phyloP scores from a whole-genome alignment of 1,140 invertebrate species.

The Leptestheria dahalacensis region DNA sequence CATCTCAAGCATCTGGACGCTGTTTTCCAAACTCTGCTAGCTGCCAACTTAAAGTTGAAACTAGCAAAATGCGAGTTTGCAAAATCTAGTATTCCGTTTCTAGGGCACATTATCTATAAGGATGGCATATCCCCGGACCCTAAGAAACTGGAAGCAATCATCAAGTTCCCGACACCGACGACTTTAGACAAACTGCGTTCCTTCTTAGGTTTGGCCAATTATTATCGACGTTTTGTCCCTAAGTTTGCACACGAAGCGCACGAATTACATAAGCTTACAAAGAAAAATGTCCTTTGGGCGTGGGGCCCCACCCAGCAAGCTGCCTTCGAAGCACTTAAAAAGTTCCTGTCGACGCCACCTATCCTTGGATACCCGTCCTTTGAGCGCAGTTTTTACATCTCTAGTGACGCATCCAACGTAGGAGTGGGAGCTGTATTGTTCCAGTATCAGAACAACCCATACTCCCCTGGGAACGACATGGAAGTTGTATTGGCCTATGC shows the following conservation, averaged over 20 bases:
- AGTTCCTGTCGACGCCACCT: too few species aligned
- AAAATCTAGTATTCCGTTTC: background rate
- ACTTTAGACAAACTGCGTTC: slow-evolving; percentile 18
- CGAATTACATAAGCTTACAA: slow-evolving; percentile 17
- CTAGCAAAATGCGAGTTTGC: background rate
- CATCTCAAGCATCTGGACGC: background rate
- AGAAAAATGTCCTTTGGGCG: background rate
- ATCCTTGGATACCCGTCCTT: too few species aligned
- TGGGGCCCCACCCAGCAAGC: too few species aligned
- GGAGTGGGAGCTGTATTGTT: too few species aligned
- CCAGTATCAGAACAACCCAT: too few species aligned
- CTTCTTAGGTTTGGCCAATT: slow-evolving; percentile 26
- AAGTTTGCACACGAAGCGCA: slow-evolving; percentile 19
- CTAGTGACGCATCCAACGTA: too few species aligned
- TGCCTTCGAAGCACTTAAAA: too few species aligned
- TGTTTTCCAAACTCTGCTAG: background rate
- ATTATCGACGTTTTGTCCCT: slow-evolving; percentile 27
- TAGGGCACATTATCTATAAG: background rate
- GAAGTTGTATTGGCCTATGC: too few species aligned
- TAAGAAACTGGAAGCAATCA: slow-evolving; percentile 12
- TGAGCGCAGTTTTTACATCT: too few species aligned
- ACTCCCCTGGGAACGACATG: too few species aligned
- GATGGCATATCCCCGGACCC: background rate
- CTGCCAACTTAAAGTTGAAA: background rate
- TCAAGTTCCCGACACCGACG: slow-evolving; percentile 11